Evolutionary conservation across 1,140 invertebrate species (phyloP).

Genomic region (Ylistrum balloti): DNA sequence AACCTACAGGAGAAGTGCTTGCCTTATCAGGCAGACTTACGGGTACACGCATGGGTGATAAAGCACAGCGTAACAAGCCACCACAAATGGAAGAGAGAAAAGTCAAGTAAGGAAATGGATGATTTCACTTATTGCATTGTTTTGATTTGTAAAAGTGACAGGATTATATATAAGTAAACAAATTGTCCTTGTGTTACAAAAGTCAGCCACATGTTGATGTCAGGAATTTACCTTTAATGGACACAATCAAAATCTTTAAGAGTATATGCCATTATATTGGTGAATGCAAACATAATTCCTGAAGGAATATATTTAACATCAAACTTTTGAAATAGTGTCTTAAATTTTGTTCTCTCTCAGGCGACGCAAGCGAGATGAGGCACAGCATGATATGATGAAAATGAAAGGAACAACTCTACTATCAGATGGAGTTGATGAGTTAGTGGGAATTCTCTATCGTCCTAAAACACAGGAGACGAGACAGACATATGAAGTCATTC

Average conservation of each 20-base stretch:
- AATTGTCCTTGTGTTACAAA: too few species aligned
- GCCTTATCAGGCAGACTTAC: constrained; percentile 95
- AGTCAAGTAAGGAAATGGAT: constrained; percentile 88
- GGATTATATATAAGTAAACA: too few species aligned
- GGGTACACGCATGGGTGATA: constrained; percentile 98
- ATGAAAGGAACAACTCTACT: constrained; percentile 93
- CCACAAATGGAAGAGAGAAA: constrained; percentile 91
- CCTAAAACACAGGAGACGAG: constrained; percentile 99
- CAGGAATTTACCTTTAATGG: too few species aligned
- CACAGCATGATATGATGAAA: constrained; percentile 94
- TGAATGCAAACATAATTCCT: not conserved
- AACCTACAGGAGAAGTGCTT: constrained; percentile 99
- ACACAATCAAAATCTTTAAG: too few species aligned
- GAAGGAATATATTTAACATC: not conserved
- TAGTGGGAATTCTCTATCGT: constrained; percentile 96
- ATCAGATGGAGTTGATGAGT: constrained; percentile 94
- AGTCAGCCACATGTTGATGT: too few species aligned
- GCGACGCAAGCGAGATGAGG: constrained; percentile 88
- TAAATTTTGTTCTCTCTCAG: constrained; percentile 81
- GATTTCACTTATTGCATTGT: too few species aligned
- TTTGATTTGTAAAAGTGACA: too few species aligned
- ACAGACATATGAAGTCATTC: constrained; percentile 97
- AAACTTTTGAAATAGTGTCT: not conserved
- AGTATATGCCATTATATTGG: too few species aligned
- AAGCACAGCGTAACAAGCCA: constrained; percentile 89